These are phyloP conservation scores for Rhagonycha fulva DNA, from an alignment of 2,888 invertebrate genomes.

Conservation along the genomic window DNA sequence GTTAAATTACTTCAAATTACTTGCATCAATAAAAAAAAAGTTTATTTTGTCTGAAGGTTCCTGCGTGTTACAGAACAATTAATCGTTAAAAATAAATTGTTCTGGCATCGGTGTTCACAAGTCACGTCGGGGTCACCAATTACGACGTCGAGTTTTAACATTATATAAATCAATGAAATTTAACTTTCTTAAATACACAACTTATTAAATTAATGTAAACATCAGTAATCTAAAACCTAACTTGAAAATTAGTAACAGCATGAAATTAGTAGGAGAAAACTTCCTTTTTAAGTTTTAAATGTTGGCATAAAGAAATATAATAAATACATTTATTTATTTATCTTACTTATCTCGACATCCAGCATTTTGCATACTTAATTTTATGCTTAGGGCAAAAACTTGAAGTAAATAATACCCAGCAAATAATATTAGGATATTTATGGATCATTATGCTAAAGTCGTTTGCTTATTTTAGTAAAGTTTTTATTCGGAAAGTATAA, in stretches of 20 bases:
- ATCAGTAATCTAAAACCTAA: neutral
- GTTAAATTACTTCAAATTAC: neutral
- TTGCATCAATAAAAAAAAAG: neutral
- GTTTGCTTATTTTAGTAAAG: neutral
- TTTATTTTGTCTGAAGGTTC: neutral
- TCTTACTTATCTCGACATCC: neutral
- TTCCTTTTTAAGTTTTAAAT: neutral
- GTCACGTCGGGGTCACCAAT: neutral
- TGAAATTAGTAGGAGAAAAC: neutral
- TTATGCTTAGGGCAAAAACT: neutral
- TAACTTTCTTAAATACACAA: neutral
- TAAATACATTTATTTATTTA: neutral
- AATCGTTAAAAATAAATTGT: neutral
- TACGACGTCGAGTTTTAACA: neutral
- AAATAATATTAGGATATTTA: conserved; percentile 3
- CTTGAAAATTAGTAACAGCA: neutral
- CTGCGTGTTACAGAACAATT: neutral
- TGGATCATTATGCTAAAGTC: neutral
- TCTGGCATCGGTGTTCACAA: neutral
- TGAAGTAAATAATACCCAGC: neutral
- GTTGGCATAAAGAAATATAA: neutral
- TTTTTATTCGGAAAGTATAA: neutral
- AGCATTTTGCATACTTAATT: neutral
- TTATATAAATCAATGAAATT: neutral
- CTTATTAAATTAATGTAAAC: neutral